A percentile compares a stretch with the other conserved stretches of the same genome.
phyloP scores from a whole-genome alignment of 2,888 invertebrate genomes.

The Epinotia nisella region DNA sequence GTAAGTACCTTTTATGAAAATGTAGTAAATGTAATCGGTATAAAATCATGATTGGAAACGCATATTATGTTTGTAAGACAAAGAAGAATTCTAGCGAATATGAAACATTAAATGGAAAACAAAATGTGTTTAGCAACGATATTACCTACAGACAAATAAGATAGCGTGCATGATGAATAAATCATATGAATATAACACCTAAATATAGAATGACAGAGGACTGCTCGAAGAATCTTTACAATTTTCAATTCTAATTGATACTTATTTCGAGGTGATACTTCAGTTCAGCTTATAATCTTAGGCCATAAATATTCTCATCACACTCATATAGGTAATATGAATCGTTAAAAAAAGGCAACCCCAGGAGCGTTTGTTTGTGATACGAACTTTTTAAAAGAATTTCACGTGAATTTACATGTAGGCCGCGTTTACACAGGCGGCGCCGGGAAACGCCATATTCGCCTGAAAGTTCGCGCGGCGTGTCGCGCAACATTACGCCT shows the following conservation, averaged over 20 bases:
- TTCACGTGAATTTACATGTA: too few species aligned
- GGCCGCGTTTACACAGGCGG: too few species aligned
- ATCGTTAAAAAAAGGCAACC: not conserved
- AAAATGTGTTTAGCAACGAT: not conserved
- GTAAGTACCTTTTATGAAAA: not conserved
- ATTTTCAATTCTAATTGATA: not conserved
- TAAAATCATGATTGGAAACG: not conserved
- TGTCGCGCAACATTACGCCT: too few species aligned
- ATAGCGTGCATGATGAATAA: slow-evolving; percentile 3
- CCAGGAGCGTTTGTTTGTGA: not conserved
- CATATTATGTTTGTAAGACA: not conserved
- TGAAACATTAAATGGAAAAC: not conserved
- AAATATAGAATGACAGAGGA: not conserved
- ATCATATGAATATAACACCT: not conserved
- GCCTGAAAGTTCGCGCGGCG: too few species aligned
- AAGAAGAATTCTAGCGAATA: not conserved
- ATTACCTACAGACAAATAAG: not conserved
- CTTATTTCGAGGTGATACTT: not conserved
- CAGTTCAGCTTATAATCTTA: not conserved
- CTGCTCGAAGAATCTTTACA: not conserved
- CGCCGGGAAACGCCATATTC: too few species aligned
- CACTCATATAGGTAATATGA: not conserved
- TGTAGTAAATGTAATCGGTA: not conserved
- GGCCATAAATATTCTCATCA: slow-evolving; percentile 1
- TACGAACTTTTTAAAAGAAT: too few species aligned